phyloP scores from a whole-genome alignment of 2,113 vertebrate genomes.

The Cheilinus undulatus region DNA sequence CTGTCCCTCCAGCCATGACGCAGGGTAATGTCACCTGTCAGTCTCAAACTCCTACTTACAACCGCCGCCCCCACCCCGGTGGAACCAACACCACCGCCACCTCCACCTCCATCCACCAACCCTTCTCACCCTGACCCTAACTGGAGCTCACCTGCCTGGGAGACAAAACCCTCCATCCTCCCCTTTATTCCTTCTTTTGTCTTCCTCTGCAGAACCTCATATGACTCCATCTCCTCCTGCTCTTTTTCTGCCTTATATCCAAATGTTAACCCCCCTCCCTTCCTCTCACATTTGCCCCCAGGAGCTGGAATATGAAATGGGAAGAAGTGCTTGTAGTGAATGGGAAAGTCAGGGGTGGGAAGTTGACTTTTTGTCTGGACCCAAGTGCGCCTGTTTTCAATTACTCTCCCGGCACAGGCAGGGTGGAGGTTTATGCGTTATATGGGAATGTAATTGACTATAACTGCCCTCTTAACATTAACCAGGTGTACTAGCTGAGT shows the following conservation, averaged over 20 bases:
- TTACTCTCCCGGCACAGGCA: conserved; percentile 75
- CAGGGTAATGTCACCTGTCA: conserved; percentile 95
- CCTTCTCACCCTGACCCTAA: conserved; percentile 41
- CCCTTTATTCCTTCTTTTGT: conserved; percentile 52
- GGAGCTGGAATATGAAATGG: conserved; percentile 47
- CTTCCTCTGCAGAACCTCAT: conserved; percentile 47
- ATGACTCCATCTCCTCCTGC: conserved; percentile 62
- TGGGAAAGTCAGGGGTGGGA: conserved; percentile 71
- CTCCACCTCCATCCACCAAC: conserved; percentile 23
- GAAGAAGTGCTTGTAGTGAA: conserved; percentile 53
- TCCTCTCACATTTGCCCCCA: conserved; percentile 46
- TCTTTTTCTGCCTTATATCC: conserved; percentile 63
- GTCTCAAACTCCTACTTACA: conserved; percentile 83
- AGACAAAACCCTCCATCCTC: conserved; percentile 54
- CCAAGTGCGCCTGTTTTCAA: conserved; percentile 82
- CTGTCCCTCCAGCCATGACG: conserved; percentile 86
- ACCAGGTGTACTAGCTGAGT: conserved; percentile 83
- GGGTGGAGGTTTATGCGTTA: conserved; percentile 84
- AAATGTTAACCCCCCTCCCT: conserved; percentile 65
- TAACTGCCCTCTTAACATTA: conserved; percentile 86
- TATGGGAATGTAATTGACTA: conserved; percentile 86
- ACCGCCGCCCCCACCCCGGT: conserved; percentile 22
- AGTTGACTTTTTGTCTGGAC: conserved; percentile 80
- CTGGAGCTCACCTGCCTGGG: conserved; percentile 60
- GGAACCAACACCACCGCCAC: background rate